Conservation (phyloP, 2,797 vertebrate species). For the Cynopterus sphinx region DNA sequence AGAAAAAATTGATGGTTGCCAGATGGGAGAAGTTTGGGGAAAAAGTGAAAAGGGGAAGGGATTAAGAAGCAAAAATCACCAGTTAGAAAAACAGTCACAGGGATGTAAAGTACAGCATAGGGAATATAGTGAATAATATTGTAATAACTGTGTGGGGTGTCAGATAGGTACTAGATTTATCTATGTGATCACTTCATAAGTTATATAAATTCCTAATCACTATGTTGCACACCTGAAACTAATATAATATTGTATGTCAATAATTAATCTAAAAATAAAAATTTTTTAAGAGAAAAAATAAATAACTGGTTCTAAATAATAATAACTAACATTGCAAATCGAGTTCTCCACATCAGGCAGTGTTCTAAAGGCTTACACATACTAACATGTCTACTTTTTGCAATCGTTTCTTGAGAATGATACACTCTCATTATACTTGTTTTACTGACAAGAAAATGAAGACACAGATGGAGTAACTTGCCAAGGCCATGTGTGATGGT, state of each 20-base stretch:
- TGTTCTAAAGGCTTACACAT: conserved; percentile 8
- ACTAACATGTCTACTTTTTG: not conserved
- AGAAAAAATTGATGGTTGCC: not conserved
- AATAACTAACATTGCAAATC: not conserved
- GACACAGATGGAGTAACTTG: not conserved
- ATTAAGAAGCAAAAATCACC: not conserved
- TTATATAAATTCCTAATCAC: not conserved
- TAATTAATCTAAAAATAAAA: not conserved
- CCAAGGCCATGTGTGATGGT: not conserved
- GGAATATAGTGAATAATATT: not conserved
- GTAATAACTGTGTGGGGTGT: not conserved
- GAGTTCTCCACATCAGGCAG: not conserved
- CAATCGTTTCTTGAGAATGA: not conserved
- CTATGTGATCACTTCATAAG: not conserved
- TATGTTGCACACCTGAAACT: not conserved
- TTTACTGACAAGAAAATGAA: not conserved
- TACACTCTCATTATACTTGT: not conserved
- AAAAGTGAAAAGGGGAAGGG: not conserved
- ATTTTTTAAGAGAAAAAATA: not conserved
- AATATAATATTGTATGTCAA: not conserved
- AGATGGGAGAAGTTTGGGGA: not conserved
- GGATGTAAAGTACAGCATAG: not conserved
- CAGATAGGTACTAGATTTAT: not conserved
- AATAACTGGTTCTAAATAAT: not conserved
- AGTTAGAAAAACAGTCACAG: not conserved